A percentile compares a stretch with the other conserved stretches of the same genome.
Conservation (phyloP, 30 jellyfish, hydroid and myxozoan species). For the Cassiopea xamachana region DNA sequence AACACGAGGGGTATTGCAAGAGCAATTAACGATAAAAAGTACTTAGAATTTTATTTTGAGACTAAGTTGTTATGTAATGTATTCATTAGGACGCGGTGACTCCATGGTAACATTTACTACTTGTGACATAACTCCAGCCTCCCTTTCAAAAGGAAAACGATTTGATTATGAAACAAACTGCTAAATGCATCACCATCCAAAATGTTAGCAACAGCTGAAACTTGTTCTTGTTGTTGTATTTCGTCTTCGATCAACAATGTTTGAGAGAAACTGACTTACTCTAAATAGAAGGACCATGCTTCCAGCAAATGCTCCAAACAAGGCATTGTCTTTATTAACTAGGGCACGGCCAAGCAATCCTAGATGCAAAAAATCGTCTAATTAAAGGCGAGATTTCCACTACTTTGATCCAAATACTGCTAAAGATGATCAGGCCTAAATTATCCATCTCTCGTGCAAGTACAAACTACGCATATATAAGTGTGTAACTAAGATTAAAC, state of each 20-base stretch:
- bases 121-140: too few relatives aligned
- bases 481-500: background rate
- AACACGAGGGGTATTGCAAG: too few relatives aligned
- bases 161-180: too few relatives aligned
- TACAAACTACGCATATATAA: background rate
- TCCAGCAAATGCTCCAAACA: conserved; percentile 72
- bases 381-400: background rate
- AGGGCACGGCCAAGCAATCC: conserved; percentile 34
- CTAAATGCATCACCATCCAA: too few relatives aligned
- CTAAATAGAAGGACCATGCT: conserved; percentile 67
- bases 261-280: conserved; percentile 24
- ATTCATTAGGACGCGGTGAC: too few relatives aligned
- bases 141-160: too few relatives aligned
- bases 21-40: too few relatives aligned
- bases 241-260: background rate
- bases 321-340: conserved; percentile 40
- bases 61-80: too few relatives aligned
- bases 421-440: background rate
- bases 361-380: background rate
- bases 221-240: too few relatives aligned
- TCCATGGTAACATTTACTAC: too few relatives aligned
- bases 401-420: background rate
- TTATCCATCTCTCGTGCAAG: background rate
- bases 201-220: too few relatives aligned
- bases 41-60: too few relatives aligned